Evolutionary conservation across 2,797 vertebrate species (phyloP), one percentile per base, ranked within the genome.

Genomic region (Discoglossus pictus): DNA sequence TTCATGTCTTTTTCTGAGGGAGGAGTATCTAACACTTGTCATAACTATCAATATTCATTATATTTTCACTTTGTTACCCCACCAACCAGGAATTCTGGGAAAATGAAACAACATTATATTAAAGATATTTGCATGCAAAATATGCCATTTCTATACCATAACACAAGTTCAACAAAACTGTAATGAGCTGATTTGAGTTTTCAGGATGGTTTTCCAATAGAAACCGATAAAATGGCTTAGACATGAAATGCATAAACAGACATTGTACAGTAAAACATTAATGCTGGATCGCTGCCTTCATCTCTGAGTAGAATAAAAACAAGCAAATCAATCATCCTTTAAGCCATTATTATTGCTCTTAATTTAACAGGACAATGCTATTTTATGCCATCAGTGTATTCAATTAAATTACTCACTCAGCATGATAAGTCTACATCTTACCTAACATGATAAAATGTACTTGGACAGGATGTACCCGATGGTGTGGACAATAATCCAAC

Each of bases 311-410:
- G 12, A 24, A 25, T 25, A 58, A 51, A 53, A 6, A 25, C 34
- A 53, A 6, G 15, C 34, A 16, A 58, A 58, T 58, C 54, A 40
- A 58, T 43, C 36, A 58, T 58, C 20, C 54, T 58, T 58, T 40
- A 58, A 58, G 36, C 54, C 54, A 16, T 58, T 38, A 43, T 58
- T 58, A 58, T 40, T 39, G 54, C 38, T 40, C 54, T 58, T 58
- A 17, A 58, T 58, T 58, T 58, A 58, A 58, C 54, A 42, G 54
- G 54, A 58, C 54, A 43, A 58, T 42, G 38, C 54, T 58, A 23
- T 25, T 58, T 58, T 58, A 25, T 58, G 36, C 54, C 23, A 6
- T 58, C 38, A 58, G 17, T 58, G 36, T 27, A 15, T 11, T 58
- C 54, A 58, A 42, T 58, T 58, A 58, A 58, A 40, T 58, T 43